These are phyloP conservation scores for Cryptocephalus moraei DNA, from an alignment of 2,888 invertebrate species.

Conservation along the genomic window DNA sequence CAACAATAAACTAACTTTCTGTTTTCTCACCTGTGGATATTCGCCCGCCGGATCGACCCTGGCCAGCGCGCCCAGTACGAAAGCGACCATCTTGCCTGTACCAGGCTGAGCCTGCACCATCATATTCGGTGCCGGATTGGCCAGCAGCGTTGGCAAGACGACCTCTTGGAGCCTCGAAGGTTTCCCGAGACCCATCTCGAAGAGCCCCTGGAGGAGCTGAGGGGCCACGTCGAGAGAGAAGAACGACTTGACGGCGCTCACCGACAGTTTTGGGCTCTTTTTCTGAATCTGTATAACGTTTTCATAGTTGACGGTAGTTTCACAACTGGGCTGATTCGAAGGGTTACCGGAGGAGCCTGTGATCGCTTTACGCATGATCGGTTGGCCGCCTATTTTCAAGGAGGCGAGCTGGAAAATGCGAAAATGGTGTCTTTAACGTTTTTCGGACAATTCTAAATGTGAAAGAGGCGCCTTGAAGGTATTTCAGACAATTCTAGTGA, in stretches of 20 bases:
- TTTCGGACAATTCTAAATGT: too few species aligned
- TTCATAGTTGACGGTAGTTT: constrained; percentile 77
- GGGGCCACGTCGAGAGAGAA: constrained; percentile 82
- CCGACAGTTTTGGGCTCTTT: constrained; percentile 85
- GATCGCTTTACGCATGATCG: constrained; percentile 38
- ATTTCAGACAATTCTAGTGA: too few species aligned
- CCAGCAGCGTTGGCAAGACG: constrained; percentile 85
- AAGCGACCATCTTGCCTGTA: constrained; percentile 99
- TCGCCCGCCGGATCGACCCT: constrained; percentile 71
- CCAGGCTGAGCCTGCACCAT: constrained; percentile 99
- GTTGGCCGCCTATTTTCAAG: constrained; percentile 8
- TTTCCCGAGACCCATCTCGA: constrained; percentile 95
- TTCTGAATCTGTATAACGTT: constrained; percentile 83
- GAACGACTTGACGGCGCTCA: constrained; percentile 86
- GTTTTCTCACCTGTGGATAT: constrained; percentile 65
- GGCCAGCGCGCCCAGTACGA: constrained; percentile 92
- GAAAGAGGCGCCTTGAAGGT: too few species aligned
- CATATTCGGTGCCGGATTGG: constrained; percentile 94
- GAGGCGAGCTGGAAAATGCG: not conserved
- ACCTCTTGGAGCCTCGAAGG: constrained; percentile 98
- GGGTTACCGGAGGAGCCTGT: constrained; percentile 75
- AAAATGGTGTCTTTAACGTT: too few species aligned
- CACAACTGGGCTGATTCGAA: constrained; percentile 82
- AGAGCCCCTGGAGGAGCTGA: constrained; percentile 84
- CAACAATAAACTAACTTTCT: not conserved